These are phyloP conservation scores for Lontra canadensis DNA, from an alignment of 2,113 vertebrate species.

Conservation along the genomic window DNA sequence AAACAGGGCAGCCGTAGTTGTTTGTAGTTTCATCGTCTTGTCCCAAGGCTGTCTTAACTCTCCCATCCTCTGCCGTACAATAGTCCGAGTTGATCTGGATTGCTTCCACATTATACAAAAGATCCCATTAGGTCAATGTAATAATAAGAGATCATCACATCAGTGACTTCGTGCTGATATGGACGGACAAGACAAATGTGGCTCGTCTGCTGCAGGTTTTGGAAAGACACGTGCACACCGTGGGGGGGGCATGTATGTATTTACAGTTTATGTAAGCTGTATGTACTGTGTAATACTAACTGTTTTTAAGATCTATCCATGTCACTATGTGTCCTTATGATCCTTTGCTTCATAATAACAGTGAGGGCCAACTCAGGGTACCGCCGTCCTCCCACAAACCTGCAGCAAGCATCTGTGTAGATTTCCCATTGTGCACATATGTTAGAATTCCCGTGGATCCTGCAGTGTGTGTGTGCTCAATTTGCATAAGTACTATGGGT, in stretches of 20 bases:
- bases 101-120: not conserved
- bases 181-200: rapidly evolving
- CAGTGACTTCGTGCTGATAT: not conserved
- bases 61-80: not conserved
- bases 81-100: not conserved
- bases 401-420: not conserved
- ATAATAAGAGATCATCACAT: not conserved
- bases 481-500: not conserved
- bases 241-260: not conserved
- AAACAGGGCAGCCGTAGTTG: not conserved
- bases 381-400: not conserved
- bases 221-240: not conserved
- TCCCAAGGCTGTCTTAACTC: not conserved
- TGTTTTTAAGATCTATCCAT: not conserved
- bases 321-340: not conserved
- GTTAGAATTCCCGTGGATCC: not conserved
- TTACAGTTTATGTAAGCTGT: not conserved
- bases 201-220: not conserved
- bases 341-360: not conserved
- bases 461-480: not conserved
- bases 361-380: not conserved
- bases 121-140: not conserved
- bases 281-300: not conserved
- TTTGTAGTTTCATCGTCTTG: not conserved
- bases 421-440: not conserved